phyloP scores from a whole-genome alignment of 2,113 vertebrate species.

The Brachirus orientalis region DNA sequence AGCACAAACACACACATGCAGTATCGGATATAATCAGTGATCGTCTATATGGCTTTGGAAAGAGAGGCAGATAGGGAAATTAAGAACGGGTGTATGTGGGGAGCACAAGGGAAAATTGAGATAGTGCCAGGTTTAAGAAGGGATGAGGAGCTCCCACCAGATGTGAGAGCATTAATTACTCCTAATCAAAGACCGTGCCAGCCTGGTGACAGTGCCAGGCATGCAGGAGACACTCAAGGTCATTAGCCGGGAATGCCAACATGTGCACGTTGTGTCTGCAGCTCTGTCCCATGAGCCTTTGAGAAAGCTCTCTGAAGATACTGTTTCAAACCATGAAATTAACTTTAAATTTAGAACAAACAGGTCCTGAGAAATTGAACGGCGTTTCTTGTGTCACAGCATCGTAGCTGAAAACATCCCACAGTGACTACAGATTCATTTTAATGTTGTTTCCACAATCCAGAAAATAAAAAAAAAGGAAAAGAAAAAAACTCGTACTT shows the following conservation, averaged over 20 bases:
- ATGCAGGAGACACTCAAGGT: slow-evolving; percentile 72
- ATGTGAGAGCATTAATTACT: slow-evolving; percentile 80
- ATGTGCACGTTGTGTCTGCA: slow-evolving; percentile 24
- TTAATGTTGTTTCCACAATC: slow-evolving; percentile 27
- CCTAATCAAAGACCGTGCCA: slow-evolving; percentile 72
- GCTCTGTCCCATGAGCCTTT: slow-evolving; percentile 23
- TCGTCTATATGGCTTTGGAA: slow-evolving; percentile 37
- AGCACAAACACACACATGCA: slow-evolving; percentile 1
- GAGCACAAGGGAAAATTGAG: slow-evolving; percentile 29
- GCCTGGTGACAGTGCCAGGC: slow-evolving; percentile 61
- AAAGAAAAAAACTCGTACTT: slow-evolving; percentile 26
- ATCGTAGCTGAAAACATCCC: slow-evolving; percentile 22
- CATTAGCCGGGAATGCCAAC: slow-evolving; percentile 56
- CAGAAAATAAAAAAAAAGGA: slow-evolving; percentile 15
- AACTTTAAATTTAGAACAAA: slow-evolving; percentile 53
- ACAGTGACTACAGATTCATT: slow-evolving; percentile 5
- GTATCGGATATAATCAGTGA: slow-evolving; percentile 33
- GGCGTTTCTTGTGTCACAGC: slow-evolving; percentile 12
- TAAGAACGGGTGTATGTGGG: neutral
- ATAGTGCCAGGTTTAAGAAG: slow-evolving; percentile 50
- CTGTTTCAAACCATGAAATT: slow-evolving; percentile 66
- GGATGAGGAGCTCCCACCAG: slow-evolving; percentile 60
- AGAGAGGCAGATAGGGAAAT: slow-evolving; percentile 27
- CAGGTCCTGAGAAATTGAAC: slow-evolving; percentile 41
- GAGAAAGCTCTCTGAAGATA: slow-evolving; percentile 34